Conservation (phyloP, 2,113 vertebrate genomes). For the Acrocephalus arundinaceus region DNA sequence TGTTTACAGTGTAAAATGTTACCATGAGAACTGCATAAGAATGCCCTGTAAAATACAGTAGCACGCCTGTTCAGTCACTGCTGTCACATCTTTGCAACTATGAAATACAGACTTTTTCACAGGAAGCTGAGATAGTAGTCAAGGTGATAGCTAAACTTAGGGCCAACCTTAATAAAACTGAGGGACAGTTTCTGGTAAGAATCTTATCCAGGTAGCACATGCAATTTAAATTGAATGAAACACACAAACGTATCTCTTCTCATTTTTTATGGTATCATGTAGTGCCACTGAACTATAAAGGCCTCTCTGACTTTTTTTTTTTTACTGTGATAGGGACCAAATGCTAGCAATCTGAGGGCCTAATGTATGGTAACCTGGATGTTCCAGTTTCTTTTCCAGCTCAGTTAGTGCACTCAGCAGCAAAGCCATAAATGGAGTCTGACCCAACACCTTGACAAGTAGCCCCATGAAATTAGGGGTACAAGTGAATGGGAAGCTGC, state of each 20-base stretch:
- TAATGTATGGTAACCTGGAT: not conserved
- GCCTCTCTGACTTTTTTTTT: not conserved
- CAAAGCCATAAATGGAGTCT: conserved; percentile 58
- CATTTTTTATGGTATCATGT: not conserved
- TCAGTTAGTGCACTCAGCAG: not conserved
- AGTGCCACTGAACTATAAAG: conserved; percentile 2
- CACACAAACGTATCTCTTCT: not conserved
- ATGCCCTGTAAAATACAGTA: conserved; percentile 13
- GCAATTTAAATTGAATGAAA: not conserved
- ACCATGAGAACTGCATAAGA: not conserved
- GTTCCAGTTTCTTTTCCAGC: not conserved
- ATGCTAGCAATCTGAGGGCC: conserved; percentile 15
- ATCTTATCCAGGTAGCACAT: not conserved
- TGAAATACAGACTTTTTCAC: not conserved
- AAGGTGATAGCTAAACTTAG: not conserved
- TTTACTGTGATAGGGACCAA: conserved; percentile 25
- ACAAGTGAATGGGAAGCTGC: not conserved
- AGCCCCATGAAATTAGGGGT: not conserved
- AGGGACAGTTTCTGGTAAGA: not conserved
- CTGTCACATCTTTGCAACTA: conserved; percentile 9
- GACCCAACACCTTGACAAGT: not conserved
- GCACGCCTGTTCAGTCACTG: conserved; percentile 39
- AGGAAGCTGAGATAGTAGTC: not conserved
- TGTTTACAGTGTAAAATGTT: conserved; percentile 30
- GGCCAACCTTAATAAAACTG: not conserved